These are phyloP conservation scores for Amphiura filiformis DNA, from an alignment of 35 echinoderm and acorn worm genomes.

Conservation along the genomic window DNA sequence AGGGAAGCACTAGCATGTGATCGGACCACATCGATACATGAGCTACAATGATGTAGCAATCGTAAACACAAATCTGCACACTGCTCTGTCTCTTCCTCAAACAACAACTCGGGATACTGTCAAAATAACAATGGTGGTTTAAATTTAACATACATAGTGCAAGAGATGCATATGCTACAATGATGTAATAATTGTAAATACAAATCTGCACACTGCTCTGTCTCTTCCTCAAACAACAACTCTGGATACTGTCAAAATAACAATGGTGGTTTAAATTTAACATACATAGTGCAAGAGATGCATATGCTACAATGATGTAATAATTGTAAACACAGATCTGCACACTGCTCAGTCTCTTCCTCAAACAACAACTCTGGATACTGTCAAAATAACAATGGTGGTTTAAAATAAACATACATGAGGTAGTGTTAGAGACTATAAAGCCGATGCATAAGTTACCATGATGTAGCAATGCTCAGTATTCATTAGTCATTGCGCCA, in stretches of 20 bases:
- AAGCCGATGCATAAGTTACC: slow-evolving; percentile 98
- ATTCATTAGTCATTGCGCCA: too few relatives aligned
- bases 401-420: too few relatives aligned
- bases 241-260: slow-evolving; percentile 72
- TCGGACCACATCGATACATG: slow-evolving; percentile 85
- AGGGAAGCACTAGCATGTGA: slow-evolving; percentile 96
- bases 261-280: too few relatives aligned
- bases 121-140: slow-evolving; percentile 16
- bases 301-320: slow-evolving; percentile 95
- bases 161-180: slow-evolving; percentile 98
- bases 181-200: slow-evolving; percentile 79
- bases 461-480: slow-evolving; percentile 76
- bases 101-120: slow-evolving; percentile 81
- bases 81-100: slow-evolving; percentile 98
- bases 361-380: slow-evolving; percentile 89
- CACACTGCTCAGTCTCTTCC: slow-evolving; percentile 99
- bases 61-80: slow-evolving; percentile 93
- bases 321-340: slow-evolving; percentile 80
- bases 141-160: too few relatives aligned
- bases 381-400: slow-evolving; percentile 32
- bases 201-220: slow-evolving; percentile 98
- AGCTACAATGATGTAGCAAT: slow-evolving; percentile 90
- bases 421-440: too few relatives aligned
- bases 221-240: slow-evolving; percentile 93
- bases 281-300: too few relatives aligned